Evolutionary conservation across 2,797 vertebrate species (phyloP).

Genomic region (Mus spretus): DNA sequence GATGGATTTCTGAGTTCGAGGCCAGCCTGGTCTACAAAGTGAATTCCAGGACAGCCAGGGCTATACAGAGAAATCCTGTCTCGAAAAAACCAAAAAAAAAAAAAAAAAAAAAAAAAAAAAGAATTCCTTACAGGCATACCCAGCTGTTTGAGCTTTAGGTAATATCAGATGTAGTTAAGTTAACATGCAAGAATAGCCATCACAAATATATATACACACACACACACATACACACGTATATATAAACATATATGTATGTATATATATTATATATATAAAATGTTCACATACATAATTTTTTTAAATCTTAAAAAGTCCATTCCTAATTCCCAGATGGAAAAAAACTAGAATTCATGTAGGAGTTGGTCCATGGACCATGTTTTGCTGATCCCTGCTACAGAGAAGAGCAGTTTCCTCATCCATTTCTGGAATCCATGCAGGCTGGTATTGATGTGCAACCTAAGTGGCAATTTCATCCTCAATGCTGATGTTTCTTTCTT

Average conservation of each 20-base stretch:
- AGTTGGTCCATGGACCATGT: neutral
- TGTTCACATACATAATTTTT: neutral
- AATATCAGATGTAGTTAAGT: neutral
- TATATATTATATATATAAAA: too few species aligned
- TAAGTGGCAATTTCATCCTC: constrained; percentile 2
- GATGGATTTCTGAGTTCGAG: too few species aligned
- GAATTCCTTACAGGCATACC: neutral
- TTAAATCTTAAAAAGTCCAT: neutral
- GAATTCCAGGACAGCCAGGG: too few species aligned
- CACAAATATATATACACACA: neutral
- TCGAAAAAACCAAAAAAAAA: neutral
- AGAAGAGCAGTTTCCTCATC: neutral
- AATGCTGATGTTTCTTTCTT: neutral
- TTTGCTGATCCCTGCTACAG: neutral
- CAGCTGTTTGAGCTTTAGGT: too few species aligned
- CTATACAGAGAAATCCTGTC: too few species aligned
- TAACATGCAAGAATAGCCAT: neutral
- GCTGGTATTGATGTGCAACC: neutral
- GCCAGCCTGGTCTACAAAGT: too few species aligned
- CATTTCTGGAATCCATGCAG: neutral
- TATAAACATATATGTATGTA: too few species aligned
- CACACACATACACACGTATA: too few species aligned
- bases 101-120: neutral
- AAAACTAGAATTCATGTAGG: neutral
- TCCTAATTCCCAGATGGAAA: neutral